Evolutionary conservation across 2,113 vertebrate species (phyloP), one percentile per base, ranked within the genome.

Genomic region (Rhinolophus ferrumequinum): DNA sequence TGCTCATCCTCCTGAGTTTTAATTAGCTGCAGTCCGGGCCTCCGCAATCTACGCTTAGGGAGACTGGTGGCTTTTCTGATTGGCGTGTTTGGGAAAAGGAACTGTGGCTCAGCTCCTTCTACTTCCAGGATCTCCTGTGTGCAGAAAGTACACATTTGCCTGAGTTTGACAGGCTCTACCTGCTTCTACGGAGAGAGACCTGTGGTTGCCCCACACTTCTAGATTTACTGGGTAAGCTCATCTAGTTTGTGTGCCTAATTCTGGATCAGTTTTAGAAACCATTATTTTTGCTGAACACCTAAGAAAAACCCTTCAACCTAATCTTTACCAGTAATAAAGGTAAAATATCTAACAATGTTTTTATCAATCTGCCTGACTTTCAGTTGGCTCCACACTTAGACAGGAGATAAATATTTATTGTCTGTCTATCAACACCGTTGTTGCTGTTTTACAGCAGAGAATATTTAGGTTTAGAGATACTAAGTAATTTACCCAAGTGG

Each of bases 401-500:
- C 14, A 83, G 52, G 67, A 62, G 41, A 64, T 47, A 92, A 82
- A 88, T 66, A 58, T 33, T 91, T 92, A 77, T 35, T 67, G 22
- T 91, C 35, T 67, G 18, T 70, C 60, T 84, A 84, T 50, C 44
- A 92, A 81, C 18, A 69, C 15, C 54, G 33, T 0, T 84, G 54
- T 50, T 89, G 73, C 22, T 47, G 44, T 60, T 92, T 75, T 76
- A 83, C 3, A 92, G 30, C 69, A 10, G 10, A 73, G 62, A 2
- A 5, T 82, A 62, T 69, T 92, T 54, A 89, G 75, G 62, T 26
- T 87, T 83, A 75, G 33, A 83, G 75, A 87, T 6, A 69, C 67
- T 90, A 72, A 95, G 67, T 72, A 84, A 86, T 83, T 92, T 96
- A 76, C 58, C 22, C 26, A 76, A 80, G 52, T 28, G 28, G 41